These are phyloP conservation scores for Acrocephalus arundinaceus DNA, from an alignment of 2,113 vertebrate species.

Conservation along the genomic window DNA sequence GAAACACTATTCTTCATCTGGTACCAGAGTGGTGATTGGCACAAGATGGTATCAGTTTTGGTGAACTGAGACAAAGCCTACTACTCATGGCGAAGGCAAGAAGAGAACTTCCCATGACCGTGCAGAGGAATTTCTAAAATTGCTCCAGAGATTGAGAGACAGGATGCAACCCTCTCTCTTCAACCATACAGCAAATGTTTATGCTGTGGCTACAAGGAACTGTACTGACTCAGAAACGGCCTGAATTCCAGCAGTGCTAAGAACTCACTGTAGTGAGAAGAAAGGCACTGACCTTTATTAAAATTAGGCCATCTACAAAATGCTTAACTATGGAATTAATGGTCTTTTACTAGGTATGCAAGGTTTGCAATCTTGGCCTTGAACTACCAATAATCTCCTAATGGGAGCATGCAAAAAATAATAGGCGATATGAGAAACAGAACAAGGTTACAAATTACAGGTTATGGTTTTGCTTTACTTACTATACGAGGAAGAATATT, in stretches of 20 bases:
- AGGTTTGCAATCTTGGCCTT: background rate
- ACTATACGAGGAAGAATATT: background rate
- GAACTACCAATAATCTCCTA: constrained; percentile 29
- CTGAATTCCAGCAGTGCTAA: background rate
- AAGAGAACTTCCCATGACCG: background rate
- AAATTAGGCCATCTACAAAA: constrained; percentile 31
- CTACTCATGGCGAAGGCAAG: background rate
- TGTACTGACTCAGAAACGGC: background rate
- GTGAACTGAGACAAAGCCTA: background rate
- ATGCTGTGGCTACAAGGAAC: background rate
- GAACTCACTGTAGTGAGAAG: background rate
- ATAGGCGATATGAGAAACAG: background rate
- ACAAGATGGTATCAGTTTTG: background rate
- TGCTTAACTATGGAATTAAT: constrained; percentile 17
- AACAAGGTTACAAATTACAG: constrained; percentile 35
- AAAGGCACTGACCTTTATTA: constrained; percentile 24
- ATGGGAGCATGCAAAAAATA: background rate
- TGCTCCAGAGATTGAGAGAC: background rate
- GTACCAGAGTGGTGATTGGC: background rate
- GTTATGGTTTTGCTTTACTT: constrained; percentile 40
- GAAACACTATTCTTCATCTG: background rate
- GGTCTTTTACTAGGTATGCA: background rate
- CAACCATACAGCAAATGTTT: background rate
- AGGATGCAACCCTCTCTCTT: background rate
- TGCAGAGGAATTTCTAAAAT: background rate